Conservation (phyloP, 2,888 invertebrate genomes). For the Acrobasis suavella region DNA sequence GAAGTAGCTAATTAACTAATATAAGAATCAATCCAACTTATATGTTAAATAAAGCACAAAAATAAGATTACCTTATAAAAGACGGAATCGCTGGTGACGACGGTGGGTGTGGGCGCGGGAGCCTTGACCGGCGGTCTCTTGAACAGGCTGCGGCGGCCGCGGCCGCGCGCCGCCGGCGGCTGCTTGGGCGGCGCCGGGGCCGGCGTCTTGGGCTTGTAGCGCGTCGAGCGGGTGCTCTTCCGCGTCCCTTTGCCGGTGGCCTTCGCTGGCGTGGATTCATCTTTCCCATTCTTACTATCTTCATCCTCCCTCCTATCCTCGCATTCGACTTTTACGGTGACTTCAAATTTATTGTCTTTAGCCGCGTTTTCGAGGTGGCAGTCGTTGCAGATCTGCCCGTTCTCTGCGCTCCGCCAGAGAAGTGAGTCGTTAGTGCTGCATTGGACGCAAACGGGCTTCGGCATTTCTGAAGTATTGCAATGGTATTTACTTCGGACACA, state of each 20-base stretch:
- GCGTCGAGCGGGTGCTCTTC: conserved; percentile 83
- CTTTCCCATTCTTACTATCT: conserved; percentile 55
- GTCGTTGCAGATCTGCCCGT: conserved; percentile 89
- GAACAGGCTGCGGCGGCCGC: conserved; percentile 89
- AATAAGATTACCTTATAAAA: conserved; percentile 66
- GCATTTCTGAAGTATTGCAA: conserved; percentile 56
- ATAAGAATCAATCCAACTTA: too few species aligned
- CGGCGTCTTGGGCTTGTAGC: conserved; percentile 78
- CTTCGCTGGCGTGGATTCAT: conserved; percentile 67
- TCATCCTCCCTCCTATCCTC: conserved; percentile 61
- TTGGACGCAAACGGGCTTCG: conserved; percentile 85
- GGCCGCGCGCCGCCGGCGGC: conserved; percentile 82
- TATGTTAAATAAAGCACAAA: neutral
- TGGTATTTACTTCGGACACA: neutral
- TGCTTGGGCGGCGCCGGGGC: conserved; percentile 55
- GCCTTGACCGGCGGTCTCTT: conserved; percentile 91
- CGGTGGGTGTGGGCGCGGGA: conserved; percentile 90
- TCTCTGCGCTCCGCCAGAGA: conserved; percentile 89
- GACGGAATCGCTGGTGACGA: conserved; percentile 90
- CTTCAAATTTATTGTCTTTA: conserved; percentile 58
- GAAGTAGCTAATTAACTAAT: too few species aligned
- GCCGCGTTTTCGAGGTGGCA: conserved; percentile 83
- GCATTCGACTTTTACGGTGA: conserved; percentile 52
- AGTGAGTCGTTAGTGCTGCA: conserved; percentile 87
- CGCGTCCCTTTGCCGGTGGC: conserved; percentile 79